Percentiles rank a stretch among this genome's conserved stretches.
Conservation (phyloP, 2,113 vertebrate species). For the Corythaixoides concolor region DNA sequence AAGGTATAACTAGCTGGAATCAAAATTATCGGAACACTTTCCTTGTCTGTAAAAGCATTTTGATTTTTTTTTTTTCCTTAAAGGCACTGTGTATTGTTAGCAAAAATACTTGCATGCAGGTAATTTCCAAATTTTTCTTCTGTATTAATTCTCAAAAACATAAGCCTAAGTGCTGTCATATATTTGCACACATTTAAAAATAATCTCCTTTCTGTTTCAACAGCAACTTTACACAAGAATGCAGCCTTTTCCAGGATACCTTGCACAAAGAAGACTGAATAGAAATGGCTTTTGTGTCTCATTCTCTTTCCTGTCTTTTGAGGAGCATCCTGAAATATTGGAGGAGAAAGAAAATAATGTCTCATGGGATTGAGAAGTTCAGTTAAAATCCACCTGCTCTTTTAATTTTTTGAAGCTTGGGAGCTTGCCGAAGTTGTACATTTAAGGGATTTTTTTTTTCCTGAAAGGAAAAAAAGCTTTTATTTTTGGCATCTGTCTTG, state of each 20-base stretch:
- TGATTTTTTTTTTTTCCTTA: background rate
- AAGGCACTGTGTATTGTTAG: background rate
- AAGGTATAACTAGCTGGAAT: background rate
- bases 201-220: constrained; percentile 44
- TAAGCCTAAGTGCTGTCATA: background rate
- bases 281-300: constrained; percentile 41
- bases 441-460: background rate
- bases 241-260: constrained; percentile 3
- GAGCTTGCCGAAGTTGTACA: background rate
- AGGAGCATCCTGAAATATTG: constrained; percentile 21
- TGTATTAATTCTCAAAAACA: background rate
- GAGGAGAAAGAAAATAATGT: constrained; percentile 13
- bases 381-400: background rate
- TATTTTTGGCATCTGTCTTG: background rate
- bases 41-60: background rate
- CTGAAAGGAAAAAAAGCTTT: background rate
- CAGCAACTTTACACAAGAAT: constrained; percentile 36
- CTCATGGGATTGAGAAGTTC: background rate
- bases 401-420: constrained; percentile 20
- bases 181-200: background rate
- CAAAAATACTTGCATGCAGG: background rate
- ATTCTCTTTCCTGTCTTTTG: constrained; percentile 18
- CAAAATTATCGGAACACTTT: background rate
- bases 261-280: constrained; percentile 34
- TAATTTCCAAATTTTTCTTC: background rate